phyloP scores from a whole-genome alignment of 2,888 invertebrate species.

The Volucella inflata region DNA sequence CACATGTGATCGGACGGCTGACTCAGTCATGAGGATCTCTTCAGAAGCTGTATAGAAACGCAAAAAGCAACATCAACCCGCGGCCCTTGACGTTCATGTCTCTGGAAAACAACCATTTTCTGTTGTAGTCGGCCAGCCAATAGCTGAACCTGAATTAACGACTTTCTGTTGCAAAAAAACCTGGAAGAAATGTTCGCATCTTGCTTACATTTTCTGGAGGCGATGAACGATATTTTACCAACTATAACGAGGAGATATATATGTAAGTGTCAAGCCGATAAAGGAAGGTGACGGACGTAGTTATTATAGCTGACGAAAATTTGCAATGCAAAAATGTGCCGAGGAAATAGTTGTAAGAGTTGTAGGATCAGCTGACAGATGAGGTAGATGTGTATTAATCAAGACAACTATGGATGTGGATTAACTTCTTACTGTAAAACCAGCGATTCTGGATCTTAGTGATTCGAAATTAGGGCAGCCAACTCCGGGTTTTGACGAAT shows the following conservation, averaged over 20 bases:
- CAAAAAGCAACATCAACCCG: slow-evolving; percentile 73
- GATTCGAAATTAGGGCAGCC: no score
- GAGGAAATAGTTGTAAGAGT: no score
- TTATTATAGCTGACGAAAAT: slow-evolving; percentile 65
- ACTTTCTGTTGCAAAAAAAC: slow-evolving; percentile 44
- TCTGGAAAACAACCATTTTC: slow-evolving; percentile 23
- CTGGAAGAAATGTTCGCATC: slow-evolving; percentile 58
- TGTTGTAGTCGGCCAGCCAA: slow-evolving; percentile 56
- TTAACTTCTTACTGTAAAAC: slow-evolving; percentile 40
- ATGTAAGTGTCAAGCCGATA: slow-evolving; percentile 37
- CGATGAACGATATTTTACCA: slow-evolving; percentile 73
- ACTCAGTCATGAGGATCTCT: slow-evolving; percentile 53
- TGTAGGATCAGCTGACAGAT: slow-evolving; percentile 29
- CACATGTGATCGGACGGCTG: slow-evolving; percentile 59
- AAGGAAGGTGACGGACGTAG: slow-evolving; percentile 72
- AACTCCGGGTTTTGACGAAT: no score
- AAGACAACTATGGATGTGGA: slow-evolving; percentile 34
- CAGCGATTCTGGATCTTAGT: slow-evolving; percentile 39
- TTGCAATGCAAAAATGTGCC: neutral
- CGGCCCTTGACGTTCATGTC: slow-evolving; percentile 33
- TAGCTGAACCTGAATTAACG: slow-evolving; percentile 45
- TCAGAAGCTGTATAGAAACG: slow-evolving; percentile 53
- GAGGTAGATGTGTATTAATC: slow-evolving; percentile 35
- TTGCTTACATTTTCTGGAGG: slow-evolving; percentile 67
- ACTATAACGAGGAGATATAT: slow-evolving; percentile 61